phyloP scores from a whole-genome alignment of 2,888 invertebrate genomes.

The Imbricaverruca yamaguchii region DNA sequence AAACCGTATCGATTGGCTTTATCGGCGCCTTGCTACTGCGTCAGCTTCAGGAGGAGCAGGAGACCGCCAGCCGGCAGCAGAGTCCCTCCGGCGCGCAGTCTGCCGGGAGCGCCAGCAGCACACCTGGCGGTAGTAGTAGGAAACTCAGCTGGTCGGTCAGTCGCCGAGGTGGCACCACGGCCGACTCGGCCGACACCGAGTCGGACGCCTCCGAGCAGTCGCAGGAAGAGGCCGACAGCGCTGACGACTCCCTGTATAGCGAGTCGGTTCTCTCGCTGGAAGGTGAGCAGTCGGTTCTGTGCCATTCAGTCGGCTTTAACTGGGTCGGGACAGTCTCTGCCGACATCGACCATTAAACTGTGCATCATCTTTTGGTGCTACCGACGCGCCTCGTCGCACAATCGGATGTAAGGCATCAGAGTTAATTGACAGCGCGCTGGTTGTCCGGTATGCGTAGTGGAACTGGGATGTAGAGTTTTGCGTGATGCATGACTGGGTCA shows the following conservation, averaged over 20 bases:
- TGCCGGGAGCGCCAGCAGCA: neutral
- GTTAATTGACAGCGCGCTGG: no score
- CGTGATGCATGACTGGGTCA: no score
- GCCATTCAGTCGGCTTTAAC: no score
- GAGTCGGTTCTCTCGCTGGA: neutral
- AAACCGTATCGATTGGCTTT: no score
- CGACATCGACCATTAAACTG: no score
- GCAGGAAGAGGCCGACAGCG: neutral
- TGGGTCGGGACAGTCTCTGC: no score
- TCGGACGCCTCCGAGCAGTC: neutral
- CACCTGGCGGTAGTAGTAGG: neutral
- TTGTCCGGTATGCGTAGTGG: no score
- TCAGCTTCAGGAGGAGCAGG: no score
- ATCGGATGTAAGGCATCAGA: no score
- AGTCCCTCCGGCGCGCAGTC: neutral
- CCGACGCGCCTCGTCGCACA: neutral
- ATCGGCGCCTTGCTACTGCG: no score
- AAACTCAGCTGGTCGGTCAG: conserved; percentile 1
- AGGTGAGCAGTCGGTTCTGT: neutral
- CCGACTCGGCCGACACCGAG: neutral
- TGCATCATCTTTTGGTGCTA: no score
- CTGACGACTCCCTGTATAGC: neutral
- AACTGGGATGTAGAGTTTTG: no score
- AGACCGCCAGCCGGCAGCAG: neutral
- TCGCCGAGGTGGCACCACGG: neutral